A percentile compares a stretch with the other conserved stretches of the same genome.
Evolutionary conservation across 2,888 invertebrate species (phyloP).

Genomic region (Idaea biselata): DNA sequence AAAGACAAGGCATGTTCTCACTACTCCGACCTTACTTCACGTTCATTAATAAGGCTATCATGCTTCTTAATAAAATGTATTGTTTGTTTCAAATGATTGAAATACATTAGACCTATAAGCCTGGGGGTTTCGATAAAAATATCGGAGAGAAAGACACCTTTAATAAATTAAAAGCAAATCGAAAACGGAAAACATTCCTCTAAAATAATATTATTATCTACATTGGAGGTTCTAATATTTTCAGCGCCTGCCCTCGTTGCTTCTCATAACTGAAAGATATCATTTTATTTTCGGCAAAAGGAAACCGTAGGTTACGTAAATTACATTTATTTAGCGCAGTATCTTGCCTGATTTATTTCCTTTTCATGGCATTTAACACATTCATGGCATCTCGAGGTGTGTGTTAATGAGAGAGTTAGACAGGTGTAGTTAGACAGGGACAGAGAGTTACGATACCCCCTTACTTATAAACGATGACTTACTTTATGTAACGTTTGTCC

Average conservation of each 20-base stretch:
- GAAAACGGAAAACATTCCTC: conserved; percentile 1
- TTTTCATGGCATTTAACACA: conserved; percentile 57
- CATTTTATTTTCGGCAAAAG: conserved; percentile 52
- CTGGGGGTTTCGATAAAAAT: neutral
- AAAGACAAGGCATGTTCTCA: too few relatives aligned
- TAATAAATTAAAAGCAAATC: neutral
- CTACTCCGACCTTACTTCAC: too few relatives aligned
- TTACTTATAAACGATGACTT: too few relatives aligned
- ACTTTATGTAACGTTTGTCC: too few relatives aligned
- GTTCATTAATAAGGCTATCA: too few relatives aligned
- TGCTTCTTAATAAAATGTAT: too few relatives aligned
- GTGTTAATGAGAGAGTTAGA: conserved; percentile 19
- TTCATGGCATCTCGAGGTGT: conserved; percentile 34
- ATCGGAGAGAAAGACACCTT: neutral
- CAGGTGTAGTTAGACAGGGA: neutral
- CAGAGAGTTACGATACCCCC: too few relatives aligned
- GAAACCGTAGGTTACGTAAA: conserved; percentile 53
- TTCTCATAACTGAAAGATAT: conserved; percentile 25
- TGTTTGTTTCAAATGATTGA: neutral
- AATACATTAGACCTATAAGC: neutral
- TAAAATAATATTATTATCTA: conserved; percentile 4
- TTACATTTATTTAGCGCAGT: conserved; percentile 62
- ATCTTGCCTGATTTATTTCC: conserved; percentile 61
- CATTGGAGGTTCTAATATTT: neutral
- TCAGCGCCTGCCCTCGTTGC: conserved; percentile 3